These are phyloP conservation scores for Coregonus ussuriensis DNA, from an alignment of 2,797 vertebrate species.

Conservation along the genomic window DNA sequence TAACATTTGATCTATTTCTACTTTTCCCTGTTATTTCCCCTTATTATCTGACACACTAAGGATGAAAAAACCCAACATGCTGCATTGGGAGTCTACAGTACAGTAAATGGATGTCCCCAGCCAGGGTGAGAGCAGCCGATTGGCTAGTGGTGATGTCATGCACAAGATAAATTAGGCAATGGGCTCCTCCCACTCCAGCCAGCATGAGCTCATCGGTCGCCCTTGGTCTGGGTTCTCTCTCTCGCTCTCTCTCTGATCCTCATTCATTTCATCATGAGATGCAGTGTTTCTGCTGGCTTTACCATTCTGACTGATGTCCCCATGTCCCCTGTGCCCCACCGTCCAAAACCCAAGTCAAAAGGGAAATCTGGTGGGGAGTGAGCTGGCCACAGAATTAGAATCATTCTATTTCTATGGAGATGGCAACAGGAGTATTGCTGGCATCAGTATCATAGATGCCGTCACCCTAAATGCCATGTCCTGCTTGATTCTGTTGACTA, in stretches of 20 bases:
- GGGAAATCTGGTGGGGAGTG: neutral
- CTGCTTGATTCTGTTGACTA: neutral
- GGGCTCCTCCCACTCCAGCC: slow-evolving; percentile 42
- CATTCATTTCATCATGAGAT: slow-evolving; percentile 28
- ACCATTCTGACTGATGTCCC: slow-evolving; percentile 20
- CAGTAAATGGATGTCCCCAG: slow-evolving; percentile 25
- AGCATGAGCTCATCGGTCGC: slow-evolving; percentile 62
- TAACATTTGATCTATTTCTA: neutral
- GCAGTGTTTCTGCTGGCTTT: slow-evolving; percentile 20
- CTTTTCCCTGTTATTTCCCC: neutral
- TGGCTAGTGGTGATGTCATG: slow-evolving; percentile 71
- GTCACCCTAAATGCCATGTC: neutral
- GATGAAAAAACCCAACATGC: slow-evolving; percentile 14
- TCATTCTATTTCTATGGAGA: too few relatives aligned
- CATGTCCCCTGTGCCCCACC: neutral
- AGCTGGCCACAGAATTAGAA: too few relatives aligned
- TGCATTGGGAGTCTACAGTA: slow-evolving; percentile 5
- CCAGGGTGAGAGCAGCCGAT: slow-evolving; percentile 50
- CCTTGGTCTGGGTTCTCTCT: slow-evolving; percentile 48
- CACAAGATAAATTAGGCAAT: slow-evolving; percentile 69
- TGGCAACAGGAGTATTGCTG: too few relatives aligned
- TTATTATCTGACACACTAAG: neutral
- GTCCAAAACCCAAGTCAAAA: slow-evolving; percentile 6
- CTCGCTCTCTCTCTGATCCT: slow-evolving; percentile 7
- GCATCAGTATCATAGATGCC: too few relatives aligned